Percentiles rank a stretch among this genome's conserved stretches.
phyloP scores from a whole-genome alignment of 2,113 vertebrate species.

The Cochlearius cochlearius region DNA sequence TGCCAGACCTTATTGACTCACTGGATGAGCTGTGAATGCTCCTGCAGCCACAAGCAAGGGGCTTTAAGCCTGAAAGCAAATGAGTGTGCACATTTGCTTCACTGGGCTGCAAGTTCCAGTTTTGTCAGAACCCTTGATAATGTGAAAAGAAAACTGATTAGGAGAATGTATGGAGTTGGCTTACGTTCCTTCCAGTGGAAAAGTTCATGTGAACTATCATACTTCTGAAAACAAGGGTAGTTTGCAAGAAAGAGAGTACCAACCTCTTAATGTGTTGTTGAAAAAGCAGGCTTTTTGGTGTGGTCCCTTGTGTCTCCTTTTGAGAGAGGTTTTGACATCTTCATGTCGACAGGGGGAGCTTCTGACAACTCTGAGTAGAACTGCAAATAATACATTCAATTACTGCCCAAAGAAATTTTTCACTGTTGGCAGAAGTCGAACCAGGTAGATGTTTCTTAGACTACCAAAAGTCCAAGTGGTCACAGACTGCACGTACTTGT shows the following conservation, averaged over 20 bases:
- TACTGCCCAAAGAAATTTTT: neutral
- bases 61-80: neutral
- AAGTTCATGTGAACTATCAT: neutral
- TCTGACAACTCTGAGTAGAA: neutral
- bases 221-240: neutral
- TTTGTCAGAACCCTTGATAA: neutral
- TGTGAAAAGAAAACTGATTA: neutral
- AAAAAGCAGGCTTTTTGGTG: neutral
- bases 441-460: neutral
- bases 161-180: neutral
- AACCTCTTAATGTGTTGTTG: neutral
- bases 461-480: neutral
- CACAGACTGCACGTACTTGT: neutral
- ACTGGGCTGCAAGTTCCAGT: neutral
- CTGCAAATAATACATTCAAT: neutral
- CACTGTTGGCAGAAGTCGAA: neutral
- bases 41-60: neutral
- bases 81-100: neutral
- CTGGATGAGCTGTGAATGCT: neutral
- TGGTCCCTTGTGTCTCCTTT: neutral
- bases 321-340: neutral
- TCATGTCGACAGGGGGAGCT: neutral
- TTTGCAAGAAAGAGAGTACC: neutral
- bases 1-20: neutral
- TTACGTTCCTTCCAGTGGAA: neutral